These are phyloP conservation scores for Sigmodon hispidus DNA, from an alignment of 2,113 vertebrate species.

Conservation along the genomic window DNA sequence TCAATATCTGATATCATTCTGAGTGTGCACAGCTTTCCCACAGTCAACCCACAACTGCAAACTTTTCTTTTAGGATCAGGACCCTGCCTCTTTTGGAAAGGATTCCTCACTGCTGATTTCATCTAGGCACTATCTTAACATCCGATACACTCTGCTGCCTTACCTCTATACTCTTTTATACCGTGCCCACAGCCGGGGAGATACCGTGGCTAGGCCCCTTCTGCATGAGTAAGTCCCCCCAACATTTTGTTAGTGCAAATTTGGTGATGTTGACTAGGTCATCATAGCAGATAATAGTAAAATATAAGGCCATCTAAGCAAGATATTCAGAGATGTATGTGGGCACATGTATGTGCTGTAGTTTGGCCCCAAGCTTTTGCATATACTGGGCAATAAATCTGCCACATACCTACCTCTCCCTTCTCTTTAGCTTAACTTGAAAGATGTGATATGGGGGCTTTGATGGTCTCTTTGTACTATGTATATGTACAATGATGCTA, in stretches of 20 bases:
- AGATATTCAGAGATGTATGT: not conserved
- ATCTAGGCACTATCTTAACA: conserved; percentile 93
- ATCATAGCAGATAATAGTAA: not conserved
- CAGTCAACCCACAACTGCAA: not conserved
- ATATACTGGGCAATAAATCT: not conserved
- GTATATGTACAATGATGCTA: not conserved
- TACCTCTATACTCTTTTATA: conserved; percentile 97
- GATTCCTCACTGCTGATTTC: conserved; percentile 87
- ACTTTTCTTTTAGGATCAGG: conserved; percentile 89
- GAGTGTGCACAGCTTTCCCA: not conserved
- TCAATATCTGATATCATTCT: not conserved
- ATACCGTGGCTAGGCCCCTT: conserved; percentile 92
- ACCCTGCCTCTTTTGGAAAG: conserved; percentile 91
- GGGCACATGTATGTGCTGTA: not conserved
- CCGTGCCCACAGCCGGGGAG: conserved; percentile 90
- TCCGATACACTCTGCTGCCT: conserved; percentile 96
- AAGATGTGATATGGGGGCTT: not conserved
- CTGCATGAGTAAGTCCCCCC: conserved; percentile 93
- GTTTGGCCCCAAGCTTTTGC: not conserved
- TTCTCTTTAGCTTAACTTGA: not conserved
- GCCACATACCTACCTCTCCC: not conserved
- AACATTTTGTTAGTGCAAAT: not conserved
- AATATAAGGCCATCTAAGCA: not conserved
- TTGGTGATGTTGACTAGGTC: not conserved
- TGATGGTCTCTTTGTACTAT: not conserved